Evolutionary conservation across 2,888 invertebrate species (phyloP).

Genomic region (Liopterus haemorrhoidalis): DNA sequence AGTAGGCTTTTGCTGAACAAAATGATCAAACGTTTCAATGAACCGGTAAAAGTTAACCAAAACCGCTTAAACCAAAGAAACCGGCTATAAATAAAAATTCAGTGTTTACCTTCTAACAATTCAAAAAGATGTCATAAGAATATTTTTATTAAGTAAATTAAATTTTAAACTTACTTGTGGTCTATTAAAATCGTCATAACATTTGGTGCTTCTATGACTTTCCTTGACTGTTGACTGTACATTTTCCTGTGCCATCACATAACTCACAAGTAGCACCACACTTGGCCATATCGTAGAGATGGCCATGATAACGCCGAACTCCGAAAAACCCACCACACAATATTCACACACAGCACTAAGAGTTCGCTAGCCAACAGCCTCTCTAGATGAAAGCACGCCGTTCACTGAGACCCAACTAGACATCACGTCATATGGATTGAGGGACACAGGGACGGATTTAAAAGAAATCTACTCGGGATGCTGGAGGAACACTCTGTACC

Average conservation of each 20-base stretch:
- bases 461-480: too few relatives aligned
- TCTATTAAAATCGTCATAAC: slow-evolving; percentile 52
- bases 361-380: background rate
- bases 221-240: slow-evolving; percentile 41
- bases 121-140: too few relatives aligned
- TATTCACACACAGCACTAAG: background rate
- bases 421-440: background rate
- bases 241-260: slow-evolving; percentile 26
- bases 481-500: too few relatives aligned
- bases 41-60: too few relatives aligned
- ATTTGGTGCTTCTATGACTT: slow-evolving; percentile 41
- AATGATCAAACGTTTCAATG: too few relatives aligned
- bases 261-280: slow-evolving; percentile 25
- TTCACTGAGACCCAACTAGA: slow-evolving; percentile 6
- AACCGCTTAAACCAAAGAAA: too few relatives aligned
- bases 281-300: background rate
- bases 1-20: too few relatives aligned
- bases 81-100: too few relatives aligned
- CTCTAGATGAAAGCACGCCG: slow-evolving; percentile 3
- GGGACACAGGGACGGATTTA: background rate
- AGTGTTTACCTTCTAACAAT: too few relatives aligned
- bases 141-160: too few relatives aligned
- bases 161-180: slow-evolving; percentile 49
- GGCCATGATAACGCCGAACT: background rate
- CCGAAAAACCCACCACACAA: slow-evolving; percentile 1